Conservation (phyloP, 2,113 vertebrate species). For the Rhegmatorhina hoffmannsi region DNA sequence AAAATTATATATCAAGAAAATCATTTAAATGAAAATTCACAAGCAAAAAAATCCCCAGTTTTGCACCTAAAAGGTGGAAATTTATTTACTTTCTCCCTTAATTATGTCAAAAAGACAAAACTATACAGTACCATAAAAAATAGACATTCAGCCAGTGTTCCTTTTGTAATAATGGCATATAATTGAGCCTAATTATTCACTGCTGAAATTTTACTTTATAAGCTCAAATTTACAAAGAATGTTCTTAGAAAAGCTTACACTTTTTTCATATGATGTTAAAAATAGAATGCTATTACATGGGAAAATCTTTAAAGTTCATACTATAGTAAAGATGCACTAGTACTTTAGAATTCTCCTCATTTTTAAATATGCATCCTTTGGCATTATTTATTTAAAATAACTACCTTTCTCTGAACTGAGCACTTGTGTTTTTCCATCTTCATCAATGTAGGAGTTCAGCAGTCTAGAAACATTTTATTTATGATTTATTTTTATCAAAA, state of each 20-base stretch:
- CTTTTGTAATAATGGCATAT: not conserved
- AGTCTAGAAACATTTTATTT: not conserved
- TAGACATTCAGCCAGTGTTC: fast-evolving
- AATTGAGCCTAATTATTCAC: not conserved
- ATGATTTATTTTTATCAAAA: not conserved
- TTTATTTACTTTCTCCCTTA: not conserved
- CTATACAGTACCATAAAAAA: not conserved
- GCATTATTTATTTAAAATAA: not conserved
- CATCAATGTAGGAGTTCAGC: not conserved
- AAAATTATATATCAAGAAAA: not conserved
- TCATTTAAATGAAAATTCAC: not conserved
- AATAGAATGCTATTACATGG: not conserved
- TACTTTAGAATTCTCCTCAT: not conserved
- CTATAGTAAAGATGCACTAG: not conserved
- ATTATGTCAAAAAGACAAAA: not conserved
- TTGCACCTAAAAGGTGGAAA: fast-evolving
- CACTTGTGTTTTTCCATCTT: not conserved
- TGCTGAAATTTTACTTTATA: not conserved
- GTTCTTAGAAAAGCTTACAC: not conserved
- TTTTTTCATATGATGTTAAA: not conserved
- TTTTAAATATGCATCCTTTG: not conserved
- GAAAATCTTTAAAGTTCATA: not conserved
- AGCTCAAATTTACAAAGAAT: not conserved
- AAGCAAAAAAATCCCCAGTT: not conserved
- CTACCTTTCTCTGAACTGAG: not conserved